Evolutionary conservation across 2,888 invertebrate genomes (phyloP).

Genomic region (Campoplex nolae): DNA sequence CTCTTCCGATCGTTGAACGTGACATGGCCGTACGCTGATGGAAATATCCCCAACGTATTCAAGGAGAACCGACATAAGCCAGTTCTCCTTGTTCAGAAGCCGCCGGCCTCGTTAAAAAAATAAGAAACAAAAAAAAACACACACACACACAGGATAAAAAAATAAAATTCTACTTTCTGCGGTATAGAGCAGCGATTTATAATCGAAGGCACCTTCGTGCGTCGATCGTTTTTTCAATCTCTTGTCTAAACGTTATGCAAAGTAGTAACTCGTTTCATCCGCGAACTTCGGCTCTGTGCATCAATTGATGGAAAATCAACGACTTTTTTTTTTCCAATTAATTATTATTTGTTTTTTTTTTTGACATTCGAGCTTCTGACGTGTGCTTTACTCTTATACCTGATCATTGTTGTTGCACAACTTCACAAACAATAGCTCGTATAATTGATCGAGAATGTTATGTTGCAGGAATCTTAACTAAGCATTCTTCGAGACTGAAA

Average conservation of each 20-base stretch:
- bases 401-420: neutral
- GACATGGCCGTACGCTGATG: slow-evolving; percentile 5
- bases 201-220: slow-evolving; percentile 10
- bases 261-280: neutral
- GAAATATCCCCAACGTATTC: slow-evolving; percentile 36
- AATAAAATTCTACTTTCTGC: slow-evolving; percentile 15
- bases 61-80: slow-evolving; percentile 51
- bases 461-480: neutral
- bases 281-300: neutral
- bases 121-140: neutral
- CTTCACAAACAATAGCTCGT: neutral
- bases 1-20: slow-evolving; percentile 29
- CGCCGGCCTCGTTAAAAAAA: slow-evolving; percentile 47
- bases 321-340: neutral
- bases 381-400: neutral
- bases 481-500: neutral
- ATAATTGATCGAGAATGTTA: neutral
- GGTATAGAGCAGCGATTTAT: slow-evolving; percentile 21
- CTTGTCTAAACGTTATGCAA: slow-evolving; percentile 16
- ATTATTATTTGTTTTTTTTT: neutral
- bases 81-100: slow-evolving; percentile 58
- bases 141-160: neutral
- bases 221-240: neutral
- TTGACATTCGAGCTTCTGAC: neutral
- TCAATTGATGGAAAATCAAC: neutral